Base-by-base conservation (phyloP, 2,113 vertebrate species). In the Coturnix japonica region DNA sequence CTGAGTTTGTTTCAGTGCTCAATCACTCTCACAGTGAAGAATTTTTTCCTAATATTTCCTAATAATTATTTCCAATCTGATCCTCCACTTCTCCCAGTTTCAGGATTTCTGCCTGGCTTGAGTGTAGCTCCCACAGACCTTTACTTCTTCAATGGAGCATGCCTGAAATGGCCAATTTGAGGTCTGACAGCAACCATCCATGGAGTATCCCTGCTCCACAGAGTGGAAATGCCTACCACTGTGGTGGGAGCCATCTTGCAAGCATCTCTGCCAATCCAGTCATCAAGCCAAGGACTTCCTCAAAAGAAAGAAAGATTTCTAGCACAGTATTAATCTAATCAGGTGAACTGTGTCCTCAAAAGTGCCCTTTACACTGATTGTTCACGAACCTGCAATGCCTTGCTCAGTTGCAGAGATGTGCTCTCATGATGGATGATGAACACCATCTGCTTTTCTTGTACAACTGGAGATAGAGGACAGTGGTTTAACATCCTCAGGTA, bases 101-200 rank as follows among this genome's bases (percentile, higher is more conserved):
- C 43, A 47, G 47, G 60, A 71, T 44, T 43, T 87, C 41, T 75
- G 57, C 21, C 64, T n/a, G 75, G 35, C 37, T 14, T 78, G 25
- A 59, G 15, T 11, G 5, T 64, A 43, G 35, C n/a, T 54, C 31
- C 12, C 37, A 47, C 13, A 14, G 10, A 18, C 16, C 20, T 47
- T 81, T 25, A 9, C 20, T 78, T 23, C 26, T 74, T 66, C 63
- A 33, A 6, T 43, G 33, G 14, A 57, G 20, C 11, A 2, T 47
- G 14, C 26, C 21, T 0, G 0, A 70, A 31, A 4, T 28, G 61
- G 2, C 5, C 17, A 39, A 7, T 53, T 3, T 53, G 35, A 16
- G 22, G 46, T 61, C n/a, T 35, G 44, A 23, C 44, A 35, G 46
- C 16, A 70, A n/a, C 23, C 46, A 51, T 61, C 33, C 33, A 33